Percentiles rank a stretch among this genome's conserved stretches.
phyloP scores from a whole-genome alignment of 2,888 invertebrate species.

The Lasioglossum calceatum region DNA sequence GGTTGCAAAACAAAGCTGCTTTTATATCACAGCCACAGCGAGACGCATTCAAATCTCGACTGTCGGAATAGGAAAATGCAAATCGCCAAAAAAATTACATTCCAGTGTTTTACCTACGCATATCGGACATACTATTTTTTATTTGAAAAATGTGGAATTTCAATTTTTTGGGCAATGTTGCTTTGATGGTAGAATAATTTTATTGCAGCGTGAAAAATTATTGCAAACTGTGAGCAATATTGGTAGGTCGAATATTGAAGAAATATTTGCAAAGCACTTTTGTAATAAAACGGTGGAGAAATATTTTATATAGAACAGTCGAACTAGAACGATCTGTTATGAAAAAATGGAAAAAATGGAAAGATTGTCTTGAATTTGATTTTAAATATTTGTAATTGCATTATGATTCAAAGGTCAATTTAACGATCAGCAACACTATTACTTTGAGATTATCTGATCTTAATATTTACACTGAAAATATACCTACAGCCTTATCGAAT shows the following conservation, averaged over 20 bases:
- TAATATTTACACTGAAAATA: neutral
- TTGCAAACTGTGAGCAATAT: neutral
- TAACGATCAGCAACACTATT: neutral
- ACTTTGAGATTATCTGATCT: neutral
- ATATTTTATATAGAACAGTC: neutral
- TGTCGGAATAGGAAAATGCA: neutral
- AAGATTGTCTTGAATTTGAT: neutral
- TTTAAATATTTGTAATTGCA: neutral
- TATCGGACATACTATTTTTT: neutral
- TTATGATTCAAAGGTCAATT: neutral
- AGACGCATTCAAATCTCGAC: neutral
- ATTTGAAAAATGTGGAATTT: neutral
- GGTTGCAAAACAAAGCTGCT: neutral
- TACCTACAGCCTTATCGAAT: neutral
- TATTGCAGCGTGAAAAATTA: neutral
- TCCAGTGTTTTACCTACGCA: neutral
- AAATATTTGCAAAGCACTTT: neutral
- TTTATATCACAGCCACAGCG: neutral
- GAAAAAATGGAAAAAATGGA: neutral
- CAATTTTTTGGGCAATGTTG: neutral
- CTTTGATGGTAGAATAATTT: neutral
- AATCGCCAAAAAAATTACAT: neutral
- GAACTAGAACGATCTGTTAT: neutral
- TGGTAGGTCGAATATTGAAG: neutral
- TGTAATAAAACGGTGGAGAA: neutral